A percentile compares a stretch with the other conserved stretches of the same genome.
Evolutionary conservation across 2,888 invertebrate species (phyloP).

Genomic region (Bugula neritina): DNA sequence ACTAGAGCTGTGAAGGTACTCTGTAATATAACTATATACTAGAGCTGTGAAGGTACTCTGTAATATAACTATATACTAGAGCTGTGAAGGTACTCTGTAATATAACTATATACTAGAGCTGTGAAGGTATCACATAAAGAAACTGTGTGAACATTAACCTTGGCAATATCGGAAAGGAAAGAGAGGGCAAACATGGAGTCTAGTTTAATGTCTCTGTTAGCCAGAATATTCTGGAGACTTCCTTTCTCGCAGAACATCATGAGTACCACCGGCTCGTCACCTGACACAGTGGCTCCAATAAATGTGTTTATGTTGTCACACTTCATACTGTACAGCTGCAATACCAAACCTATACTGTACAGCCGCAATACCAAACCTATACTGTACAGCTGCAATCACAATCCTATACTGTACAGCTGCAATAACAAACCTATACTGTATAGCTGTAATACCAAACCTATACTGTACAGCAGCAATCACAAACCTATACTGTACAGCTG

Average conservation of each 20-base stretch:
- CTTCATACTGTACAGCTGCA: slow-evolving; percentile 42
- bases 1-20: slow-evolving; percentile 43
- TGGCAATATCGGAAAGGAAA: slow-evolving; percentile 45
- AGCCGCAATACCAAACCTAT: neutral
- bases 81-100: slow-evolving; percentile 45
- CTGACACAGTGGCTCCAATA: slow-evolving; percentile 43
- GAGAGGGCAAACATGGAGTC: slow-evolving; percentile 48
- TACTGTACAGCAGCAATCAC: neutral
- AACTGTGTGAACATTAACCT: slow-evolving; percentile 42
- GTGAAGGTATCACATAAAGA: slow-evolving; percentile 44
- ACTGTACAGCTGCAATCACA: neutral
- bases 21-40: slow-evolving; percentile 40
- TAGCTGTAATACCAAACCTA: neutral
- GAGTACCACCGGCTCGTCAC: slow-evolving; percentile 37
- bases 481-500: neutral
- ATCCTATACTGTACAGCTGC: neutral
- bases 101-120: slow-evolving; percentile 41
- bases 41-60: slow-evolving; percentile 45
- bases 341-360: slow-evolving; percentile 3
- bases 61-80: slow-evolving; percentile 39
- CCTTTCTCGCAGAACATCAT: slow-evolving; percentile 47
- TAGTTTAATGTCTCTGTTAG: slow-evolving; percentile 46
- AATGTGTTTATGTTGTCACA: slow-evolving; percentile 44
- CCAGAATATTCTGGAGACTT: slow-evolving; percentile 47
- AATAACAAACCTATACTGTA: neutral